A percentile compares a stretch with the other conserved stretches of the same genome.
phyloP scores from a whole-genome alignment of 2,113 vertebrate species.

The Pelecanoides urinatrix region DNA sequence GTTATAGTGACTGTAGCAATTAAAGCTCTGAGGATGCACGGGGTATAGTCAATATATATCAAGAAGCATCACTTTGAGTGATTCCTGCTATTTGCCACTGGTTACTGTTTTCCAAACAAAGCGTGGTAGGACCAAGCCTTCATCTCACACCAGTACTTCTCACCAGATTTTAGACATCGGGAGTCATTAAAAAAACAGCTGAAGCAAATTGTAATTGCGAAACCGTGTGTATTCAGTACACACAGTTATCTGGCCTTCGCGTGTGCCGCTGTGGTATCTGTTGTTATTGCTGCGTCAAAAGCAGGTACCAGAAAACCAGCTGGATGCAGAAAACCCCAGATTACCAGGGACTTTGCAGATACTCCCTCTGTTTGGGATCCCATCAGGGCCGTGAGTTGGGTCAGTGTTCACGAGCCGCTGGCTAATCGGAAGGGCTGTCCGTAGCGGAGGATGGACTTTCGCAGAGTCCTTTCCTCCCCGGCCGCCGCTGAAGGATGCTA shows the following conservation, averaged over 20 bases:
- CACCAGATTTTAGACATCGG: not conserved
- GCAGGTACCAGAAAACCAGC: not conserved
- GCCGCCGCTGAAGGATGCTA: not conserved
- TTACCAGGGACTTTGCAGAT: not conserved
- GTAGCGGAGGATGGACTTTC: rapidly evolving
- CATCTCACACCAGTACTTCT: not conserved
- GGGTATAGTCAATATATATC: not conserved
- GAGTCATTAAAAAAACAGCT: not conserved
- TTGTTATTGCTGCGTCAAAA: not conserved
- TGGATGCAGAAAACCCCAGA: not conserved
- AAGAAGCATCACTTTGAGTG: not conserved
- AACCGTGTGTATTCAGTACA: rapidly evolving
- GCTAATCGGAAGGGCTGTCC: rapidly evolving
- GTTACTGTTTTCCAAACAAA: not conserved
- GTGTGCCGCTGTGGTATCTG: rapidly evolving
- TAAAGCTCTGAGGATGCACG: not conserved
- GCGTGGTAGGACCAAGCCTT: not conserved
- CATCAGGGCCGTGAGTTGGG: not conserved
- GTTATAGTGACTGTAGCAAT: not conserved
- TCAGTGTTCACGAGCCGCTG: rapidly evolving
- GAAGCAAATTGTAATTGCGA: not conserved
- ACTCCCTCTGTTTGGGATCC: not conserved
- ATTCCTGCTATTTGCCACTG: not conserved
- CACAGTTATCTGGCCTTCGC: not conserved
- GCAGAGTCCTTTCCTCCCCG: not conserved